phyloP scores from a whole-genome alignment of 2,888 invertebrate genomes.

The Amaurobius ferox region DNA sequence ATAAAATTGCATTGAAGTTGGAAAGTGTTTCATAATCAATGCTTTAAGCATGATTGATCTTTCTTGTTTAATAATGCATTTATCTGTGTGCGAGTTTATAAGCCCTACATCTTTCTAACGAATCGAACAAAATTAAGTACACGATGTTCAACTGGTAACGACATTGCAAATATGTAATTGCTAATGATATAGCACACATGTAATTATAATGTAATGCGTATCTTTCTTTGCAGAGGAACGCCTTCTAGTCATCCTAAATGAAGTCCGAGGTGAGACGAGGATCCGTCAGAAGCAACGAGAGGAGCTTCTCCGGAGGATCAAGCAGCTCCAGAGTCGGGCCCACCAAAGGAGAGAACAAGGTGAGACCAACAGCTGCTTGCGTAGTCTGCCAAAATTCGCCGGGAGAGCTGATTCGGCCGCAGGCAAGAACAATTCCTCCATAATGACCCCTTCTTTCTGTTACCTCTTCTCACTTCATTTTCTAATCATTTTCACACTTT shows the following conservation, averaged over 20 bases:
- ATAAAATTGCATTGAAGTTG: too few relatives aligned
- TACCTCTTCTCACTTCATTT: background rate
- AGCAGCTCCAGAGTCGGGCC: constrained; percentile 68
- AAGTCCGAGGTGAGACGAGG: constrained; percentile 59
- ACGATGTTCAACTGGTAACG: too few relatives aligned
- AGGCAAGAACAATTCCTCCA: constrained; percentile 55
- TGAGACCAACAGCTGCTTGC: constrained; percentile 56
- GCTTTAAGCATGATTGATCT: too few relatives aligned
- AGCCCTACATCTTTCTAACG: too few relatives aligned
- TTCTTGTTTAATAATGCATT: too few relatives aligned
- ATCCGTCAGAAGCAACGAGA: constrained; percentile 68
- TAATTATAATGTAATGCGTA: too few relatives aligned
- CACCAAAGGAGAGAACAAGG: constrained; percentile 73
- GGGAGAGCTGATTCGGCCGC: constrained; percentile 57
- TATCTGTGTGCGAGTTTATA: too few relatives aligned
- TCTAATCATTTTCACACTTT: background rate
- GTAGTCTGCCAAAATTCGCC: constrained; percentile 49
- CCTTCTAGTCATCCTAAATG: constrained; percentile 63
- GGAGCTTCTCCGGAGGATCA: constrained; percentile 70
- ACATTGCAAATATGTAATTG: too few relatives aligned
- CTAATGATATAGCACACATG: too few relatives aligned
- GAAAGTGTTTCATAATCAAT: too few relatives aligned
- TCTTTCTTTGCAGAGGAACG: constrained; percentile 58
- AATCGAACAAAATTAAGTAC: too few relatives aligned
- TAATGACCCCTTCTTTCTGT: background rate